Percentiles rank a stretch among this genome's conserved stretches.
phyloP scores from a whole-genome alignment of 2,113 vertebrate species.

The Tricholaema leucomelas region DNA sequence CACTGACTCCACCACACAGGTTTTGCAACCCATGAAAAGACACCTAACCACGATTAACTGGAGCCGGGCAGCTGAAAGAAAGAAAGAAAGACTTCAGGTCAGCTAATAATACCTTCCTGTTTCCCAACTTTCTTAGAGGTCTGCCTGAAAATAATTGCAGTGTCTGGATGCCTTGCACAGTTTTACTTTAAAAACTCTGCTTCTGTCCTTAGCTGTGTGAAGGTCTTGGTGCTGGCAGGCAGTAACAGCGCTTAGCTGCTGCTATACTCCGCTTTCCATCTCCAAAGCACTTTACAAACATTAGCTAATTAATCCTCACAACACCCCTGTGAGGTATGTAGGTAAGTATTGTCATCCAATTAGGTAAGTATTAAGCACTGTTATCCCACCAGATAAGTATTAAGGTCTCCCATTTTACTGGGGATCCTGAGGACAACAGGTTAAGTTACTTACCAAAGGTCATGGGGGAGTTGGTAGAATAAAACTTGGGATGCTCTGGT shows the following conservation, averaged over 20 bases:
- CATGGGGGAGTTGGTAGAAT: slow-evolving; percentile 14
- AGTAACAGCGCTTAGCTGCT: slow-evolving; percentile 24
- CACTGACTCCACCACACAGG: background rate
- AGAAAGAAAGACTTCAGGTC: slow-evolving; percentile 37
- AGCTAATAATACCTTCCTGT: slow-evolving; percentile 22
- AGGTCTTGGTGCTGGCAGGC: background rate
- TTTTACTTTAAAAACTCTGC: slow-evolving; percentile 24
- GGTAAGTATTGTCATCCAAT: slow-evolving; percentile 76
- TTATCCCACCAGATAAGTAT: slow-evolving; percentile 73
- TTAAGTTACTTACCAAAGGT: slow-evolving; percentile 72
- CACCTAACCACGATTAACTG: slow-evolving; percentile 31
- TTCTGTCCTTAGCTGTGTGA: slow-evolving; percentile 28
- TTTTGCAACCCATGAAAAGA: background rate
- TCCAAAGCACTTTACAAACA: slow-evolving; percentile 71
- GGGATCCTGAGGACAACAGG: slow-evolving; percentile 68
- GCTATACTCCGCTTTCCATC: slow-evolving; percentile 56
- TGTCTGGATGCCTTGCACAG: slow-evolving; percentile 23
- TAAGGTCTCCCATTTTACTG: slow-evolving; percentile 72
- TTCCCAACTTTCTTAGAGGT: slow-evolving; percentile 60
- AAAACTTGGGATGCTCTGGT: slow-evolving; percentile 49
- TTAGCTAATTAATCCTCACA: slow-evolving; percentile 74
- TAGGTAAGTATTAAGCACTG: slow-evolving; percentile 67
- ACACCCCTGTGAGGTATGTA: slow-evolving; percentile 74
- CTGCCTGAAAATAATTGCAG: slow-evolving; percentile 32
- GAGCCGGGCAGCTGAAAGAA: background rate